Evolutionary conservation across 2,113 vertebrate species (phyloP), one percentile per base, ranked within the genome.

Genomic region (Pimephales promelas): DNA sequence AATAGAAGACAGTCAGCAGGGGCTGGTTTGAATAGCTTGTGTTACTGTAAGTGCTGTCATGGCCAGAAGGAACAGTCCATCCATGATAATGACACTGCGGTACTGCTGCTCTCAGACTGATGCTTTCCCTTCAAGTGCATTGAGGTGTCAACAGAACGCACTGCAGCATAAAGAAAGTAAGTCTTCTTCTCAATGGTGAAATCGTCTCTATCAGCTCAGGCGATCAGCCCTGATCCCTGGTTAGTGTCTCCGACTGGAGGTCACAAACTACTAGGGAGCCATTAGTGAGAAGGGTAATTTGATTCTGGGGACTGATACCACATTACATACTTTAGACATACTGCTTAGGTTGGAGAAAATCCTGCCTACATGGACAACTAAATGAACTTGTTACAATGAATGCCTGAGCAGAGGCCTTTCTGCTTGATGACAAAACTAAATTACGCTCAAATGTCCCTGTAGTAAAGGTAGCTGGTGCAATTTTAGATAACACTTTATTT

Each of bases 71-170:
- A 84, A 40, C 6, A 11, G 83, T 66, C 83, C 75, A 85, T 83
- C 87, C 81, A 68, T 80, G 84, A 87, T 90, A 90, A 92, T 87
- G 86, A 88, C 87, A 83, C 88, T 81, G 49, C 87, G 71, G 82
- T 74, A 72, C 52, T 28, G 56, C 77, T 64, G 82, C 70, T 66
- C 31, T 79, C 26, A 78, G 57, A 52, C 36, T 59, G 75, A 68
- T 68, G 31, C 56, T 36, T 79, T 78, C 54, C 13, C 74, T 59
- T 64, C 26, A 26, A 84, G 82, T 71, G 36, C 73, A 56, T 36
- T 14, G 34, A 72, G 31, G 26, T 76, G 80, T 82, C 81, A 81
- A 84, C 52, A 62, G 34, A 62, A 85, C 24, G 76, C 77, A 83
- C 26, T 36, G 56, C 70, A 34, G 86, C 86, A 83, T 83, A 87